Percentiles rank a stretch among this genome's conserved stretches.
Evolutionary conservation across 2,113 vertebrate genomes (phyloP).

Genomic region (Empidonax traillii): DNA sequence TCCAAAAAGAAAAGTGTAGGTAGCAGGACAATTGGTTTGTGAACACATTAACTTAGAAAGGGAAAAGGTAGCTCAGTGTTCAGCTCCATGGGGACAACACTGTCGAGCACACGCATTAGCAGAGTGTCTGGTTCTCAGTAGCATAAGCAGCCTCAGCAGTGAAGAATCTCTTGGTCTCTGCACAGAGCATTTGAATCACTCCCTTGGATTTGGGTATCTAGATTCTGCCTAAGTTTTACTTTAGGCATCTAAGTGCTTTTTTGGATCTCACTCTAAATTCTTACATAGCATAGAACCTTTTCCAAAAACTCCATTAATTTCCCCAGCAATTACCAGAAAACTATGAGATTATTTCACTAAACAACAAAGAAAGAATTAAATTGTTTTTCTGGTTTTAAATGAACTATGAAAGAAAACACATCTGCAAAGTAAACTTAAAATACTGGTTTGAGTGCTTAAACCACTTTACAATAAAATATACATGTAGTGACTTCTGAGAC

Average conservation of each 20-base stretch:
- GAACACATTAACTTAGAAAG: background rate
- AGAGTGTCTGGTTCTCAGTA: background rate
- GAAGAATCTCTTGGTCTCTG: background rate
- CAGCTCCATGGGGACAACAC: background rate
- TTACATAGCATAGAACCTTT: slow-evolving; percentile 1
- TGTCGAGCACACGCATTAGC: fast-evolving
- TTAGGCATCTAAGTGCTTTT: slow-evolving; percentile 44
- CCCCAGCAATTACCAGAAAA: slow-evolving; percentile 10
- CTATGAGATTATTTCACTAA: background rate
- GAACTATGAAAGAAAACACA: background rate
- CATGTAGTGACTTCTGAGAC: background rate
- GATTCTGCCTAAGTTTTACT: background rate
- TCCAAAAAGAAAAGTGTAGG: background rate
- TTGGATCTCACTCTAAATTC: slow-evolving; percentile 33
- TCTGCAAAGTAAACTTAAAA: slow-evolving; percentile 17
- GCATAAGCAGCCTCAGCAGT: background rate
- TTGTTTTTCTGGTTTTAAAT: slow-evolving; percentile 24
- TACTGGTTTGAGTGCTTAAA: background rate
- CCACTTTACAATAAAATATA: background rate
- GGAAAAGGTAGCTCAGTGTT: background rate
- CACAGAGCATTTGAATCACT: background rate
- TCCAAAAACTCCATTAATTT: slow-evolving; percentile 45
- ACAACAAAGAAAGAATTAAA: background rate
- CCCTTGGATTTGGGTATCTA: background rate
- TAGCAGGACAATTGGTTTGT: background rate